Percentiles rank a stretch among this genome's conserved stretches.
Evolutionary conservation across 2,797 vertebrate genomes (phyloP).

Genomic region (Gallirallus australis): DNA sequence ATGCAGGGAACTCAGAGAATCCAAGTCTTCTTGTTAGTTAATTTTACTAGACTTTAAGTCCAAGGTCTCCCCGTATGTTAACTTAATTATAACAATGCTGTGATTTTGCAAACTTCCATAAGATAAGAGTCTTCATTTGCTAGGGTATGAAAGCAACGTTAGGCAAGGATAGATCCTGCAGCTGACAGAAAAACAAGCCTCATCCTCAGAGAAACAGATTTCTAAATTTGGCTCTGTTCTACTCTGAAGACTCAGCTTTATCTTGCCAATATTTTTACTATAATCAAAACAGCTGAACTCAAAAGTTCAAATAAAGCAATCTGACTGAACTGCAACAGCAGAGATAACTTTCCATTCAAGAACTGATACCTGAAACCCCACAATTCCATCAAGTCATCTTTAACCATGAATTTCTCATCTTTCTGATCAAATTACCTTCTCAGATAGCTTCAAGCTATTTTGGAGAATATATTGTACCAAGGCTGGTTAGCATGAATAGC

Average conservation of each 20-base stretch:
- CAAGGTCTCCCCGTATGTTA: neutral
- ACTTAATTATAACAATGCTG: neutral
- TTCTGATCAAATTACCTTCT: neutral
- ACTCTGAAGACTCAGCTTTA: neutral
- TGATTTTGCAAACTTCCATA: neutral
- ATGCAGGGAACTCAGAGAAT: neutral
- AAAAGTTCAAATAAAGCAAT: neutral
- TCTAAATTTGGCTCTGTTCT: neutral
- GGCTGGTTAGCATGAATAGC: neutral
- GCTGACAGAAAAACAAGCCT: neutral
- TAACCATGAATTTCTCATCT: neutral
- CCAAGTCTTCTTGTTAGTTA: neutral
- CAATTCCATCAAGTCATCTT: neutral
- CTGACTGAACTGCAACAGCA: neutral
- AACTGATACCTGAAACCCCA: neutral
- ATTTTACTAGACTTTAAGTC: neutral
- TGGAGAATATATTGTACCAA: neutral
- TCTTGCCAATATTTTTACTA: neutral
- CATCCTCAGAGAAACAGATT: neutral
- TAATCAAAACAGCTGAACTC: neutral
- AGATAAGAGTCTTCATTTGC: neutral
- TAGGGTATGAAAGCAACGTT: neutral
- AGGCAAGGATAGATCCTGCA: neutral
- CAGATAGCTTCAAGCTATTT: neutral
- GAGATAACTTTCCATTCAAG: neutral